These are phyloP conservation scores for Doryteuthis pealeii DNA, from an alignment of 1,140 invertebrate genomes.

Conservation along the genomic window DNA sequence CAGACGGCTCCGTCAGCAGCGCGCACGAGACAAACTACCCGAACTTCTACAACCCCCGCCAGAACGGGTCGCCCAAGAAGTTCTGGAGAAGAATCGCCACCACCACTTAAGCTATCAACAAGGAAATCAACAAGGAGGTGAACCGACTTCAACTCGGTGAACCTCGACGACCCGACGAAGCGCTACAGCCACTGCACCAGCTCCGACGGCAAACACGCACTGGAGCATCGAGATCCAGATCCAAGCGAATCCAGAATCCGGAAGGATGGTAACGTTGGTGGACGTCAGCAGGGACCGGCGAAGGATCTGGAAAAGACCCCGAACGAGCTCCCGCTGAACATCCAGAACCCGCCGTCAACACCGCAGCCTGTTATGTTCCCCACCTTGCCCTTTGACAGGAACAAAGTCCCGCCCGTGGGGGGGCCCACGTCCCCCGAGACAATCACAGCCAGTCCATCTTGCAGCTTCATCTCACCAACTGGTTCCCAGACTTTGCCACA, in stretches of 20 bases:
- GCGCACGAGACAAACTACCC: slow-evolving; percentile 63
- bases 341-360: slow-evolving; percentile 18
- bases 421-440: slow-evolving; percentile 24
- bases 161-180: slow-evolving; percentile 26
- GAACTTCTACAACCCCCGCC: slow-evolving; percentile 89
- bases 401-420: slow-evolving; percentile 27
- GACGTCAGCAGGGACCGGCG: not conserved
- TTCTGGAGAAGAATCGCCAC: slow-evolving; percentile 85
- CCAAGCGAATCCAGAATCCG: slow-evolving; percentile 18
- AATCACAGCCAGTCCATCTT: slow-evolving; percentile 28
- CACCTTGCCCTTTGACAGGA: slow-evolving; percentile 28
- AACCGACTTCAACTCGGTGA: slow-evolving; percentile 47
- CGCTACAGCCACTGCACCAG: slow-evolving; percentile 38
- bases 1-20: slow-evolving; percentile 46
- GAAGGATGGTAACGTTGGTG: not conserved
- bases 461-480: slow-evolving; percentile 32
- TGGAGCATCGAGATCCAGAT: slow-evolving; percentile 53
- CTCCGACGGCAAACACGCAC: slow-evolving; percentile 46
- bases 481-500: slow-evolving; percentile 36
- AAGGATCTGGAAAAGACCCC: slow-evolving; percentile 12
- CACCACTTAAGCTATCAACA: slow-evolving; percentile 66
- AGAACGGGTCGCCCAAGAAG: slow-evolving; percentile 86
- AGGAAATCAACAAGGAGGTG: slow-evolving; percentile 50
- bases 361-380: slow-evolving; percentile 22
- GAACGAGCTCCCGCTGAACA: slow-evolving; percentile 6